Evolutionary conservation across 2,113 vertebrate genomes (phyloP).

Genomic region (Ondatra zibethicus): DNA sequence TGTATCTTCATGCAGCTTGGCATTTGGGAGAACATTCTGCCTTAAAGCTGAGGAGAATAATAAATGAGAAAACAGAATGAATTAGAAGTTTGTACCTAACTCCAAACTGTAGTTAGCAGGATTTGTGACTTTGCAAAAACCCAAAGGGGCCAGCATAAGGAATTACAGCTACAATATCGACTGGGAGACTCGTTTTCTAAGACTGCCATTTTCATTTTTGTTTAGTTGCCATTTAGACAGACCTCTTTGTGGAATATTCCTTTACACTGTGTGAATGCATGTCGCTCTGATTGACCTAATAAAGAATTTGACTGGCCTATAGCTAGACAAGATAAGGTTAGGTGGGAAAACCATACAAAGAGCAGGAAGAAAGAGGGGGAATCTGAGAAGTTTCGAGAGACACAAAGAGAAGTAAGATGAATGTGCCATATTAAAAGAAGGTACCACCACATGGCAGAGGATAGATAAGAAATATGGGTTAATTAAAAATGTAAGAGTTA

Average conservation of each 20-base stretch:
- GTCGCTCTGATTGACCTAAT: neutral
- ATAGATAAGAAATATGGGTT: neutral
- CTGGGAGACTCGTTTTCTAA: neutral
- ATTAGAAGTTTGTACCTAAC: constrained; percentile 17
- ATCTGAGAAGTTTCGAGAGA: neutral
- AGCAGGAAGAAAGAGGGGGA: neutral
- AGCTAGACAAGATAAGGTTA: neutral
- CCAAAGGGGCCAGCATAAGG: neutral
- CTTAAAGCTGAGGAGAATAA: neutral
- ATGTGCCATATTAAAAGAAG: neutral
- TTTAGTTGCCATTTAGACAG: neutral
- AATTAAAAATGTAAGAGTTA: neutral
- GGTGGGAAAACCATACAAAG: neutral
- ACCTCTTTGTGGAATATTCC: neutral
- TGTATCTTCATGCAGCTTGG: constrained; percentile 17
- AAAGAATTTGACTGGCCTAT: neutral
- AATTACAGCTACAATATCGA: neutral
- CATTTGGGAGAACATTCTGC: constrained; percentile 18
- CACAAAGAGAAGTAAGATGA: neutral
- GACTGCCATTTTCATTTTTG: neutral
- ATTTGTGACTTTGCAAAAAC: neutral
- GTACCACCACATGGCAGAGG: neutral
- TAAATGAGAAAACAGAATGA: constrained; percentile 31
- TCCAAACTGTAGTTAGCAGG: constrained; percentile 16
- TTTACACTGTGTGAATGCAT: neutral